Evolutionary conservation across 2,797 vertebrate species (phyloP), one percentile per base, ranked within the genome.

Genomic region (Schizopygopsis pylzovi): DNA sequence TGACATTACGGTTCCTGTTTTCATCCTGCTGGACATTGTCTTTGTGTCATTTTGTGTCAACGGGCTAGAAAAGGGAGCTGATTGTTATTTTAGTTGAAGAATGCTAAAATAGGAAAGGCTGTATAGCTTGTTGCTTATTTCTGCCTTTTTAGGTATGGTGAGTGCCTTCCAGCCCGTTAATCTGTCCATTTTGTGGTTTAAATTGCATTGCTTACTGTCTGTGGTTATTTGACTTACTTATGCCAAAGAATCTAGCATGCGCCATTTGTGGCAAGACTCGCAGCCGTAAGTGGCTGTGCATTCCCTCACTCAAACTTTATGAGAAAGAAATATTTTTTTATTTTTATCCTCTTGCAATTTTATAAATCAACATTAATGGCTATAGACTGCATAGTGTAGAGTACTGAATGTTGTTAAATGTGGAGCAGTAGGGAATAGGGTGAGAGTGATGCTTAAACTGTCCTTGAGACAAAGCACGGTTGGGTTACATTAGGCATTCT

Each of bases 1-100:
- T 86, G 87, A 89, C 89, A 90, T 91, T 83, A 90, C 85, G 81
- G 89, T 93, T 94, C 91, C 89, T 89, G 93, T 92, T 93, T 91
- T 90, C 86, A 86, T 92, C 63, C 39, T 83, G 67, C 47, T 88
- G 82, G 79, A 83, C 83, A 82, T 88, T 83, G 84, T 90, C 82
- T 90, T 85, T 90, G 88, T 93, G 90, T 93, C 79, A 49, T 86
- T 85, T 90, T 11, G 33, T 78, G 45, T 73, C 39, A 65, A 63
- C 20, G n/a, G 33, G 28, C 10, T 68, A 18, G 75, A 77, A 76
- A 83, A 82, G 39, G 68, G 56, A 61, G 20, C 72, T 4, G 54
- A 75, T 76, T 16, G 41, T 59, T 70, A 39, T 71, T 82, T 75
- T 68, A 20, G 20, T 39, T 20, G 10, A 73, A 70, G 52, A 52